A percentile compares a stretch with the other conserved stretches of the same genome.
These are phyloP conservation scores for Andrena marginata DNA, from an alignment of 2,888 invertebrate genomes.

Conservation along the genomic window DNA sequence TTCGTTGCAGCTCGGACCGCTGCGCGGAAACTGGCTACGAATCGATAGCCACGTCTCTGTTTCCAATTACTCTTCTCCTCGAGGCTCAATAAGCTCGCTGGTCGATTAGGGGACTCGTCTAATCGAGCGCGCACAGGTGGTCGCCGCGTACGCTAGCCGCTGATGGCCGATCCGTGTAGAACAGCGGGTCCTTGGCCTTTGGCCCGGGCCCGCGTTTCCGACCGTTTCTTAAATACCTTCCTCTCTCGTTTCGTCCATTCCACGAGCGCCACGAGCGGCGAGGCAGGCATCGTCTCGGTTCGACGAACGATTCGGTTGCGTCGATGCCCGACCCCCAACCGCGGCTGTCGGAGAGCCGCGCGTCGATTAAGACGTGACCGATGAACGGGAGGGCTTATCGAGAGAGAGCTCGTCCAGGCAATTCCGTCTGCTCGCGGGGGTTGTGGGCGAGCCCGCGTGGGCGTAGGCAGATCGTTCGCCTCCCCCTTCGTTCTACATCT, in stretches of 20 bases:
- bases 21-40: background rate
- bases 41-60: background rate
- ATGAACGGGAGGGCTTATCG: conserved; percentile 70
- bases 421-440: conserved; percentile 76
- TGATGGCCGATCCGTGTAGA: conserved; percentile 54
- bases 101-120: conserved; percentile 63
- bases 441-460: conserved; percentile 68
- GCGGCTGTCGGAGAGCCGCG: conserved; percentile 65
- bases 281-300: conserved; percentile 43
- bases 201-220: conserved; percentile 44
- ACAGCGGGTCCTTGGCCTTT: conserved; percentile 55
- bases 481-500: conserved; percentile 29
- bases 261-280: conserved; percentile 36
- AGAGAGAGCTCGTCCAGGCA: conserved; percentile 63
- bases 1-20: background rate
- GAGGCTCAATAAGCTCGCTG: conserved; percentile 55
- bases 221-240: conserved; percentile 53
- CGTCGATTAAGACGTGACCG: conserved; percentile 74
- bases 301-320: conserved; percentile 67
- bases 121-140: conserved; percentile 62
- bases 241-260: conserved; percentile 50
- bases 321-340: conserved; percentile 71
- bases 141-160: conserved; percentile 20
- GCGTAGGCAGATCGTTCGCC: conserved; percentile 55
- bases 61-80: conserved; percentile 28